A percentile compares a stretch with the other conserved stretches of the same genome.
Evolutionary conservation across 2,888 invertebrate species (phyloP).

Genomic region (Lasius fuliginosus): DNA sequence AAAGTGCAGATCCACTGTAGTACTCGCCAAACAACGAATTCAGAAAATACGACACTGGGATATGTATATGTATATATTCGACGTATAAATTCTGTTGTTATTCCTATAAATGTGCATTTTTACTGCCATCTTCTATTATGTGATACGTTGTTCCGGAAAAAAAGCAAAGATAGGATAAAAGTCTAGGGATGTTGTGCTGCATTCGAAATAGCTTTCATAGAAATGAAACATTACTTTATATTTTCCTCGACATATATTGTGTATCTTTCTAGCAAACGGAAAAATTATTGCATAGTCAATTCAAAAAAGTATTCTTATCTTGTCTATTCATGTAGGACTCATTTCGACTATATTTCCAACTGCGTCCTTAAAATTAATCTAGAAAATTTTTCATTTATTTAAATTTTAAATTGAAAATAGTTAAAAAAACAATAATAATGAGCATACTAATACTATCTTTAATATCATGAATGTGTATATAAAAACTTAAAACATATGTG

Average conservation of each 20-base stretch:
- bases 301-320: neutral
- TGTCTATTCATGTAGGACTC: neutral
- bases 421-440: neutral
- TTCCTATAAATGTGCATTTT: conserved; percentile 40
- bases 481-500: neutral
- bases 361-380: neutral
- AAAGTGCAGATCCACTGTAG: conserved; percentile 39
- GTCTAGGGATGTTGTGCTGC: neutral
- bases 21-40: conserved; percentile 39
- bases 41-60: conserved; percentile 25
- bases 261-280: neutral
- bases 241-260: neutral
- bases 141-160: neutral
- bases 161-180: conserved; percentile 31
- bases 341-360: neutral
- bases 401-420: neutral
- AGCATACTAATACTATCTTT: neutral
- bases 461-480: neutral
- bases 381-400: neutral
- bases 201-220: conserved; percentile 39
- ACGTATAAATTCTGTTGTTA: conserved; percentile 46
- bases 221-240: conserved; percentile 41
- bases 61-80: conserved; percentile 8
- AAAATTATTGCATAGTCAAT: conserved; percentile 17
- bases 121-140: conserved; percentile 32